A percentile compares a stretch with the other conserved stretches of the same genome.
Evolutionary conservation across 2,113 vertebrate genomes (phyloP).

Genomic region (Nibea coibor): DNA sequence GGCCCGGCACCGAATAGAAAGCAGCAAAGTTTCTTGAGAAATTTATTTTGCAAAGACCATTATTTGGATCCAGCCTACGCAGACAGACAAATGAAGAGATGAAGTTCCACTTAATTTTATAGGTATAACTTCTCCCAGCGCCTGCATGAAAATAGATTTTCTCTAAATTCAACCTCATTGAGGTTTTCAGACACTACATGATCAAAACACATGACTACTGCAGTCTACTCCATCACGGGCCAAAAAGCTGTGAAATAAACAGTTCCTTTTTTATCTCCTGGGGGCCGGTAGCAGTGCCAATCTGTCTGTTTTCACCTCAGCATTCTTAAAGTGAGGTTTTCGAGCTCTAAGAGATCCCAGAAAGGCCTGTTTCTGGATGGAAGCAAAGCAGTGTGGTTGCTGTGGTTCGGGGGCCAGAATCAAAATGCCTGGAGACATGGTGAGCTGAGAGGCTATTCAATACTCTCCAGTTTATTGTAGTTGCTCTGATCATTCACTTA

Average conservation of each 20-base stretch:
- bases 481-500: slow-evolving; percentile 76
- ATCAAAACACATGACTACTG: slow-evolving; percentile 63
- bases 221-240: slow-evolving; percentile 23
- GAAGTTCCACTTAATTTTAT: slow-evolving; percentile 63
- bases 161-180: slow-evolving; percentile 51
- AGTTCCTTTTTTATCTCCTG: slow-evolving; percentile 55
- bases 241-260: slow-evolving; percentile 67
- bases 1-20: slow-evolving; percentile 33
- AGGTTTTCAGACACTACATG: slow-evolving; percentile 53
- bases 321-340: slow-evolving; percentile 52
- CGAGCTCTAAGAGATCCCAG: slow-evolving; percentile 54
- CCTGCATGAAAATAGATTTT: slow-evolving; percentile 68
- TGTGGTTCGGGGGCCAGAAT: slow-evolving; percentile 64
- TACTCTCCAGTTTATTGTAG: slow-evolving; percentile 70
- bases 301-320: slow-evolving; percentile 70
- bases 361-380: slow-evolving; percentile 2
- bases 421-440: slow-evolving; percentile 65
- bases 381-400: slow-evolving; percentile 60
- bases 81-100: slow-evolving; percentile 66
- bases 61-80: slow-evolving; percentile 42
- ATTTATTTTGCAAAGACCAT: slow-evolving; percentile 51
- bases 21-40: slow-evolving; percentile 52
- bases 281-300: slow-evolving; percentile 53
- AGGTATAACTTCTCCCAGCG: slow-evolving; percentile 30
- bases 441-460: slow-evolving; percentile 71